Evolutionary conservation across 1,140 invertebrate species (phyloP), one percentile per base, ranked within the genome.

Genomic region (Aethina tumida): DNA sequence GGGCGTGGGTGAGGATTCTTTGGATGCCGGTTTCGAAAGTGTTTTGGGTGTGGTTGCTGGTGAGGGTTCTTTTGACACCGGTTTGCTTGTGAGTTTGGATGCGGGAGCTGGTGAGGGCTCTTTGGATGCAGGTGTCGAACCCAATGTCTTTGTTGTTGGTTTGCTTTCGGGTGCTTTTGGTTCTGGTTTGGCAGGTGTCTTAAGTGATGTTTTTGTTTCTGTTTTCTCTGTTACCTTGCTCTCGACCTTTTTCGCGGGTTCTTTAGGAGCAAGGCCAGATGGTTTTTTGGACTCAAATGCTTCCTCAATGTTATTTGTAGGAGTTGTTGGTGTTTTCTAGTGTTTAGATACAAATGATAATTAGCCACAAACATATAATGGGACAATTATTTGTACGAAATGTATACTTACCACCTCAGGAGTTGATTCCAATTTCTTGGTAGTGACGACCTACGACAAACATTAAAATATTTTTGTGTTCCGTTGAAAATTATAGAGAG

Each of bases 261-360:
- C 45, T 52, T 41, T 45, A 48, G 36, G n/a, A n/a, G n/a, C n/a
- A n/a, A n/a, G n/a, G n/a, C n/a, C n/a, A n/a, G n/a, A n/a, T n/a
- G n/a, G n/a, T n/a, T n/a, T n/a, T n/a, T n/a, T n/a, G n/a, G n/a
- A n/a, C n/a, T n/a, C 7, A 35, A 36, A 38, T 15, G 18, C 51
- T 50, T 64, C 58, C 49, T 70, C 66, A 15, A 57, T 58, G 20
- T 63, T 60, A 52, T 69, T 69, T 36, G 45, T 53, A 10, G 68
- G 62, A 50, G 60, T 49, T 44, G 66, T 68, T 19, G 59, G 58
- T 49, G 69, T 56, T 61, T 67, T 49, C 50, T 55, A n/a, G n/a
- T n/a, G n/a, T n/a, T n/a, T n/a, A n/a, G n/a, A n/a, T n/a, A n/a
- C n/a, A n/a, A n/a, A n/a, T n/a, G n/a, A n/a, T n/a, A n/a, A n/a